phyloP scores from a whole-genome alignment of 2,113 vertebrate genomes.

The Hemibagrus wyckioides region DNA sequence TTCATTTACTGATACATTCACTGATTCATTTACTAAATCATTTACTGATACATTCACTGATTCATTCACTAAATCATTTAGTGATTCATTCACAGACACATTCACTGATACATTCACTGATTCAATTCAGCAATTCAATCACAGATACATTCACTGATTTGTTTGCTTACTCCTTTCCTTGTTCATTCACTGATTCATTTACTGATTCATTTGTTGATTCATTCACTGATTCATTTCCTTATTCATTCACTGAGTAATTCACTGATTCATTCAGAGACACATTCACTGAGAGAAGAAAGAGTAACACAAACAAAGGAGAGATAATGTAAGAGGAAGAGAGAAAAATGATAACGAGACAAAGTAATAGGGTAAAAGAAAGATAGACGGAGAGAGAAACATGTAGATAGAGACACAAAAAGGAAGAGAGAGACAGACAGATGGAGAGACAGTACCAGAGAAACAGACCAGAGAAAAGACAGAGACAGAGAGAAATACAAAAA shows the following conservation, averaged over 20 bases:
- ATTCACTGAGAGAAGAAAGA: background rate
- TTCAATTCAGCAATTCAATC: no score
- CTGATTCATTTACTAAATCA: background rate
- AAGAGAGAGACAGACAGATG: background rate
- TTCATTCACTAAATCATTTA: no score
- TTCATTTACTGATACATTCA: background rate
- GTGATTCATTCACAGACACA: background rate
- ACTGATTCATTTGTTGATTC: no score
- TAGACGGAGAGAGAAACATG: background rate
- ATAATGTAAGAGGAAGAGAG: background rate
- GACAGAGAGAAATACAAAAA: background rate
- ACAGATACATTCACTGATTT: no score
- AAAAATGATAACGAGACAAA: background rate
- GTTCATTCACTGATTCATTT: background rate
- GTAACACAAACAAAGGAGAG: background rate
- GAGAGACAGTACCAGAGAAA: background rate
- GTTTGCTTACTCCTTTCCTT: no score
- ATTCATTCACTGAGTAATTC: background rate
- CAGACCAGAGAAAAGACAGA: background rate
- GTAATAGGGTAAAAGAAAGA: background rate
- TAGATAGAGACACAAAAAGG: background rate
- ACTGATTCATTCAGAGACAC: background rate
- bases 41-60: background rate
- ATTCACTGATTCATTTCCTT: background rate
- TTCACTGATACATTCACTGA: background rate